Conservation (phyloP, 2,113 vertebrate genomes). For the Strix aluco region DNA sequence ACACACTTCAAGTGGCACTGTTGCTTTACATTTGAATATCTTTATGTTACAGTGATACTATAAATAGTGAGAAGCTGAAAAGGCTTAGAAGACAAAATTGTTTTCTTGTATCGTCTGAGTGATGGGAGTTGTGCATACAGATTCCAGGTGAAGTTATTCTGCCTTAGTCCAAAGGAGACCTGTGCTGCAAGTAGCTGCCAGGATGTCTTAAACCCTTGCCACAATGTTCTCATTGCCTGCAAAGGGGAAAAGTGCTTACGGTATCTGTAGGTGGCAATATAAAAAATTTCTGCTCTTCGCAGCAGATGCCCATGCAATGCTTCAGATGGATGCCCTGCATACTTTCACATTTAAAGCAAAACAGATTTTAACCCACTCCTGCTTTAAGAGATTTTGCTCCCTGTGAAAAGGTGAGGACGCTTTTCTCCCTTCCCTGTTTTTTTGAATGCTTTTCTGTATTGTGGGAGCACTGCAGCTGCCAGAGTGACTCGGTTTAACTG, state of each 20-base stretch:
- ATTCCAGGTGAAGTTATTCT: neutral
- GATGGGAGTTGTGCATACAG: fast-evolving
- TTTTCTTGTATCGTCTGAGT: neutral
- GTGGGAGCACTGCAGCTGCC: neutral
- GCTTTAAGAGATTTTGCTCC: neutral
- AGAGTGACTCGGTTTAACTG: fast-evolving
- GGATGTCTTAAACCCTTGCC: fast-evolving
- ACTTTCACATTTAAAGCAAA: neutral
- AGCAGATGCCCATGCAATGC: neutral
- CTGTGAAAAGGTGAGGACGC: neutral
- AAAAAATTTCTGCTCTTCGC: neutral
- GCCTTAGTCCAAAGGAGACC: neutral
- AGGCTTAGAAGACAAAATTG: neutral
- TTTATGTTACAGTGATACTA: neutral
- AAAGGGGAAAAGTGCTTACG: neutral
- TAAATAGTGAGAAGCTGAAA: neutral
- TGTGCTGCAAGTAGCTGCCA: neutral
- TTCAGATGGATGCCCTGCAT: neutral
- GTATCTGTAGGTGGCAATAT: neutral
- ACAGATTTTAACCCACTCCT: neutral
- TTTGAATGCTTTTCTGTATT: neutral
- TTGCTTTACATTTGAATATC: neutral
- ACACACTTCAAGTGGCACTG: neutral
- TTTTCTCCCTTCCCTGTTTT: neutral
- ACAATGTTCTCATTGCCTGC: neutral